Base-by-base conservation (phyloP, 37 sponge, comb jelly and placozoan species). In the Bolinopsis microptera region DNA sequence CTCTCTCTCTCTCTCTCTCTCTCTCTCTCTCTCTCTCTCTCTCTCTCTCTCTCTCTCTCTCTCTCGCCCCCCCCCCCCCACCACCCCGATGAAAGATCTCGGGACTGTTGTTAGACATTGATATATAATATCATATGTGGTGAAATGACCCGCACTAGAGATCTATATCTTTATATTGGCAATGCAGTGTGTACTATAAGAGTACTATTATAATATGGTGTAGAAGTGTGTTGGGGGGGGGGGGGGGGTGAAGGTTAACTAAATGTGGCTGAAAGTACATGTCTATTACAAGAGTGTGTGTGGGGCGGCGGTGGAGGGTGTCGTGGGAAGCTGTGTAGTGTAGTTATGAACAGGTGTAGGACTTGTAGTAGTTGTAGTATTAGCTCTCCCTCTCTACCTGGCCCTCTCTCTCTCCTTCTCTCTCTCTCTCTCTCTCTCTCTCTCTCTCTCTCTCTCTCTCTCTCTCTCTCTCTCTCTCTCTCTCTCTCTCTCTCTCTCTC, bases 341-440 rank as follows among this genome's bases (percentile, higher is more conserved):
- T 22, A 67, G 68, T 67, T 67, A 67, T 21, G 68, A 21, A 21
- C 18, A 21, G 68, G 68, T 13, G 68, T 13, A 21, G 68, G 68
- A 67, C 21, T 21, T 67, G 21, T 22, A 22, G 18, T 67, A 13
- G 68, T 21, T 67, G 21, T 21, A 67, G 68, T 22, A 22, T 21
- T 67, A 13, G 13, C 68, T 67, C 13, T 67, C 68, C 21, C 68
- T 67, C 68, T 67, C 68, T 67, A 67, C 21, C 68, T 67, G 18
- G 13, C 68, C 21, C 68, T 67, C 68, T 67, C 68, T 67, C 68
- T 67, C 68, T 67, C 68, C 21, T 21, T 67, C 68, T 67, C 68
- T 67, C 68, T 67, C 68, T 67, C 68, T 67, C 68, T 67, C 68
- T 67, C 68, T 67, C 68, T 67, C 68, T 67, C 68, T 67, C 68